Base-by-base conservation (phyloP, 2,888 invertebrate species). In the Dendrolimus houi region DNA sequence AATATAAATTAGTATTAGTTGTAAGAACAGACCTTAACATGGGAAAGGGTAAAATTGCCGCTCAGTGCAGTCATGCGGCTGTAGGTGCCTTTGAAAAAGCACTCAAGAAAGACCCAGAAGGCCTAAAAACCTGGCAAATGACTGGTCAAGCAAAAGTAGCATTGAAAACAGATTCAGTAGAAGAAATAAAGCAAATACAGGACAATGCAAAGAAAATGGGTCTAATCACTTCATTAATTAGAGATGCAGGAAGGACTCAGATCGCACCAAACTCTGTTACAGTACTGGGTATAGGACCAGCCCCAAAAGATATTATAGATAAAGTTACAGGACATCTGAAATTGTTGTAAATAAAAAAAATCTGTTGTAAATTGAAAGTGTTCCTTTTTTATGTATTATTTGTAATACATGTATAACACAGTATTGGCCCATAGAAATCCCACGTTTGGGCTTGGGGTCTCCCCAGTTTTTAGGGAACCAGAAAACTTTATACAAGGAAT, bases 21-120 rank as follows among this genome's bases (percentile, higher is more conserved):
- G 95, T 98, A 7, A 91, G 98, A 69, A 96, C 94, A 74, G 98
- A 98, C 72, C 87, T 98, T 6, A 96, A 96, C 81, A 98, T 98
- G 98, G 95, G 96, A 12, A 98, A 98, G 89, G 97, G 98, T 1
- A 98, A 98, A 91, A 95, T 97, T 53, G 98, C 97, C 6, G 96
- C 98, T 0, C 98, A 98, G 81, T 98, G 97, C 83, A 94, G 95
- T n/a, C 98, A 98, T 79, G 98, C 97, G n/a, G 96, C 98, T 0
- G 96, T 98, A 0, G 95, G 95, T 12, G 96, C 96, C 1, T 97
- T 95, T 71, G 95, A 96, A 64, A 93, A 94, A 68, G 94, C 95
- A 0, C 82, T 91, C 54, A 86, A 82, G 57, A 92, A 87, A 58
- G 92, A 94, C 65, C 94, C 94, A 0, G 91, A 92, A 56, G 82